Base-by-base conservation (phyloP, 92 coral and sea anemone species). In the Meandrina meandrites region DNA sequence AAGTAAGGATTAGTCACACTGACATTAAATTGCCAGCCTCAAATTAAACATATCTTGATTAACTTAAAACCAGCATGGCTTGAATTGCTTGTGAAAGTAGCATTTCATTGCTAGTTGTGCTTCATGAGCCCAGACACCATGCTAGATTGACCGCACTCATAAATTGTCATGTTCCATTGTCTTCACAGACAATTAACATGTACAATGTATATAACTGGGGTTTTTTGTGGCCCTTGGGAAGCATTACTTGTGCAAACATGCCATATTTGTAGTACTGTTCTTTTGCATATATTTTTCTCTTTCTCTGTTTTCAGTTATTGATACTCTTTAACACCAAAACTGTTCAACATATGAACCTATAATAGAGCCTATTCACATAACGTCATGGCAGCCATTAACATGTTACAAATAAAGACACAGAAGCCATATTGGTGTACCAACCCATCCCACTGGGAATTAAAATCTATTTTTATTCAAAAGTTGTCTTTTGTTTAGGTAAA, bases 101-200 rank as follows among this genome's bases (percentile, higher is more conserved):
- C 86, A 11, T 48, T 47, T 0, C 8, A 17, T 42, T 58, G 86
- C 80, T 72, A 21, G 75, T 76, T 72, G 78, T 89, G 4, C 45
- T 84, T 83, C 91, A 71, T 78, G 91, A 84, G 91, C 88, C 84
- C 91, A 89, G 91, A 89, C 91, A 89, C 91, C 91, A 89, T 89
- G 91, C 89, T 62, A 89, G 42, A 89, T 53, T n/a, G 21, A 68
- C 35, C 10, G 76, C 88, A 62, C 76, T 35, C 11, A 19, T 83
- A 0, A 8, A 54, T 31, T 56, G 36, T 56, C 48, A 40, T 76
- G 62, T 31, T n/a, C 21, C 21, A 16, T 47, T 77, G 82, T 76
- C 73, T 77, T 42, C 4, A 64, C 50, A 58, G 81, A 62, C 83
- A 66, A 76, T 76, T 17, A 11, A 1, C 81, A 67, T 21, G 83